Percentiles rank a stretch among this genome's conserved stretches.
phyloP scores from a whole-genome alignment of 2,113 vertebrate genomes.

The Guaruba guarouba region DNA sequence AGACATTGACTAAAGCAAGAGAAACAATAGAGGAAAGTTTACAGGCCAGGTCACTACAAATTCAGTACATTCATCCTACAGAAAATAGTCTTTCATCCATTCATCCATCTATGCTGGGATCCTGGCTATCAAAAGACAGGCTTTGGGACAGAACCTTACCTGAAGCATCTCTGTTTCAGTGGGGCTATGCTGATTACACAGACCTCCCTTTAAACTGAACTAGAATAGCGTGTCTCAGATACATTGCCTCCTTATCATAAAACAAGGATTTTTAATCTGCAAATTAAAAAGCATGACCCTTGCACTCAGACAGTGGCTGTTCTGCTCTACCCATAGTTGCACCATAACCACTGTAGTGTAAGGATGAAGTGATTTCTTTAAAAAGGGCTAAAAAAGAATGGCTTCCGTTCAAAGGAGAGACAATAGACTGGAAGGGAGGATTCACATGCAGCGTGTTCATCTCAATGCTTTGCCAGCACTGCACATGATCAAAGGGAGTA shows the following conservation, averaged over 20 bases:
- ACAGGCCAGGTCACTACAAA: slow-evolving; percentile 7
- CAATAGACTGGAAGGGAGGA: background rate
- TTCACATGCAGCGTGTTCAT: background rate
- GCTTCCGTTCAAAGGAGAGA: background rate
- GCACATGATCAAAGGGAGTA: background rate
- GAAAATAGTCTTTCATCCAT: background rate
- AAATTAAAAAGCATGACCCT: slow-evolving; percentile 23
- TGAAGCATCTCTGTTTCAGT: background rate
- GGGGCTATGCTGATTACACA: background rate
- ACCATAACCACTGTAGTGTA: slow-evolving; percentile 5
- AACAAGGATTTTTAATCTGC: slow-evolving; percentile 1
- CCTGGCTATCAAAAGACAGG: background rate
- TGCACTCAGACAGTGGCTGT: background rate
- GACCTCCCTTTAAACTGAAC: background rate
- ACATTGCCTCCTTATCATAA: background rate
- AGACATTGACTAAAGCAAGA: slow-evolving; percentile 21
- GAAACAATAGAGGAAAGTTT: background rate
- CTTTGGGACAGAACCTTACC: background rate
- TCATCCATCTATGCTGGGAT: background rate
- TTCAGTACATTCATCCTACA: slow-evolving; percentile 37
- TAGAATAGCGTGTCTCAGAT: background rate
- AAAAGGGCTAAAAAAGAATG: slow-evolving; percentile 44
- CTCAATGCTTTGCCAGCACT: background rate
- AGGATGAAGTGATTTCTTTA: background rate
- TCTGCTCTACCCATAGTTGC: background rate